These are phyloP conservation scores for Avahi laniger DNA, from an alignment of 2,797 vertebrate genomes.

Conservation along the genomic window DNA sequence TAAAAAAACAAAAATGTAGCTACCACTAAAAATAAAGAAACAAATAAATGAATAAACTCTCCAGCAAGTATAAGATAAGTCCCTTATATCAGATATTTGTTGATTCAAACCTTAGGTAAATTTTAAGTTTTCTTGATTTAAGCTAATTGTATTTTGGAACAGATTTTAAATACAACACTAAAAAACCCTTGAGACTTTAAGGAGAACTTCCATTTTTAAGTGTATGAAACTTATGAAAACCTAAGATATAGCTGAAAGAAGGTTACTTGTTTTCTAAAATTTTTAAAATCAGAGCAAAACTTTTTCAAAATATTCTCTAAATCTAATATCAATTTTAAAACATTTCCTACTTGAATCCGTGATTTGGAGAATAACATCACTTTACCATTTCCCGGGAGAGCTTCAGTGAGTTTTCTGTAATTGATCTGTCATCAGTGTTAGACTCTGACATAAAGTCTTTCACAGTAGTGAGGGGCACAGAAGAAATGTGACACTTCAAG, in stretches of 20 bases:
- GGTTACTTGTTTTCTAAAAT: neutral
- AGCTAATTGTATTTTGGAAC: slow-evolving; percentile 49
- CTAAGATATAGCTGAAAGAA: slow-evolving; percentile 9
- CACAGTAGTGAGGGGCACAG: neutral
- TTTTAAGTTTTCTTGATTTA: slow-evolving; percentile 34
- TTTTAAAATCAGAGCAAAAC: neutral
- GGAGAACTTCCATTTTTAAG: neutral
- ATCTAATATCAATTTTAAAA: slow-evolving; percentile 12
- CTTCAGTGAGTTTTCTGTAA: neutral
- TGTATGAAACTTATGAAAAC: neutral
- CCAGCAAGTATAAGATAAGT: neutral
- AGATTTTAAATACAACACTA: neutral
- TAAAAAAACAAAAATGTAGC: neutral
- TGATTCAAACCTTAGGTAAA: neutral
- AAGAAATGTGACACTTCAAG: neutral
- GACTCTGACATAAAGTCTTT: neutral
- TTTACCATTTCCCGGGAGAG: neutral
- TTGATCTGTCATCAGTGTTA: neutral
- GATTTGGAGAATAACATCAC: neutral
- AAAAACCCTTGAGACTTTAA: neutral
- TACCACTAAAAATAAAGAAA: neutral
- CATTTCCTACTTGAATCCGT: neutral
- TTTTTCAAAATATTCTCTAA: slow-evolving; percentile 25
- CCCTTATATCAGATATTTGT: neutral
- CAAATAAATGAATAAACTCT: neutral